Base-by-base conservation (phyloP, 2,888 invertebrate genomes). In the Drymonia ruficornis region DNA sequence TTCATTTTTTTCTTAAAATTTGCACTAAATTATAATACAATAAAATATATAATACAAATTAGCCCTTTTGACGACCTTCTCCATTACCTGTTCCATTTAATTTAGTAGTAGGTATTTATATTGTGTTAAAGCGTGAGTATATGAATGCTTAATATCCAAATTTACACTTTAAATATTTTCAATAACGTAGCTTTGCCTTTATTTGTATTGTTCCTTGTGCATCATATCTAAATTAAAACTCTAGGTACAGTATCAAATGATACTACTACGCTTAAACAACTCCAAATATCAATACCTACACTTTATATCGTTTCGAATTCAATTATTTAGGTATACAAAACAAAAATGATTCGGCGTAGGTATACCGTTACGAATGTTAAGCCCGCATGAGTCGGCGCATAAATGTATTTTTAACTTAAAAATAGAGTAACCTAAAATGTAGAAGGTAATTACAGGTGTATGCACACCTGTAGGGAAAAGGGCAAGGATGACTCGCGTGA, bases 391-490 rank as follows among this genome's bases (percentile, higher is more conserved):
- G 6, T 28, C 43, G 18, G 13, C 43, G 43, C 15, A 7, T 43
- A 43, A 43, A 43, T 19, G 13, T 19, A 19, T 40, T 38, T 38
- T 53, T 29, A 13, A 19, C 49, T 61, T 58, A 66, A 68, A 77
- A 75, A 76, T 73, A 74, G 63, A 74, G 61, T 61, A 61, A 61
- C 31, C 34, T 18, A 18, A 70, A 67, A 61, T 51, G 45, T 61
- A 74, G 72, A 63, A 65, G 63, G 70, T 78, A 76, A 78, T 83
- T 83, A 87, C 89, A 90, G 89, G 89, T 90, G 89, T 73, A 65
- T 58, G 63, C 59, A 66, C 89, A 89, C 90, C 89, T 90, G 90
- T 86, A 69, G 60, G 66, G 65, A 69, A 79, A 84, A 82, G 82
- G 83, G 80, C 74, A 72, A 53, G 69, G 61, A 56, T 65, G 64